Evolutionary conservation across 2,797 vertebrate species (phyloP), one percentile per base, ranked within the genome.

Genomic region (Huso huso): DNA sequence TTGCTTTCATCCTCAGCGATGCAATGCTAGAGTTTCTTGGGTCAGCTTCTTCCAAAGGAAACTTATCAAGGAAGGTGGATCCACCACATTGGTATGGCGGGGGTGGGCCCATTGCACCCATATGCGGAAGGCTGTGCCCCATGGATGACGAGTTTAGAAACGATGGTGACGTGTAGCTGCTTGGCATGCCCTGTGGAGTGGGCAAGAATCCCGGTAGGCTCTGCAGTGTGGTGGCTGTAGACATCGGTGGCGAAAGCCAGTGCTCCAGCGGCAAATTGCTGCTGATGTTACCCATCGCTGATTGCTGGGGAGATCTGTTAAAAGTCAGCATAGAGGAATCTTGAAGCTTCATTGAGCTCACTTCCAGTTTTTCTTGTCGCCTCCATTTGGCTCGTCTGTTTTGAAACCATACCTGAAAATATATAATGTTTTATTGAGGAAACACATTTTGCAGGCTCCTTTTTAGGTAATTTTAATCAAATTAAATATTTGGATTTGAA

Each of bases 381-480:
- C 95, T 88, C 96, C 96, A 97, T 74, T 99, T 98, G 61, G 96
- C 95, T 51, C 96, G 86, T 6, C 96, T 85, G 81, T 98, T 99
- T 82, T 99, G 96, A 80, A 99, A 99, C 96, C 96, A 99, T 55
- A 99, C 95, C 96, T 99, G 81, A 15, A 72, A 79, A 60, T 69
- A 10, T 61, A 59, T 58, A 57, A 8, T 37, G 37, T 0, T 37
- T 37, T 37, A 37, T 37, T 37, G 37, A 37, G 37, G 37, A 37
- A 37, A 37, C 5, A 4, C 37, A 37, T 37, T 37, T 37, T 37
- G 37, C 37, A 37, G 37, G 37, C 37, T 37, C 37, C 37, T 37
- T 37, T 18, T 55, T 55, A 10, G 53, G 6, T 55, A 10, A 55
- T 10, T 37, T 37, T 37, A n/a, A n/a, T n/a, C n/a, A n/a, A n/a